phyloP scores from a whole-genome alignment of 2,797 vertebrate genomes.

The Aeoliscus strigatus region DNA sequence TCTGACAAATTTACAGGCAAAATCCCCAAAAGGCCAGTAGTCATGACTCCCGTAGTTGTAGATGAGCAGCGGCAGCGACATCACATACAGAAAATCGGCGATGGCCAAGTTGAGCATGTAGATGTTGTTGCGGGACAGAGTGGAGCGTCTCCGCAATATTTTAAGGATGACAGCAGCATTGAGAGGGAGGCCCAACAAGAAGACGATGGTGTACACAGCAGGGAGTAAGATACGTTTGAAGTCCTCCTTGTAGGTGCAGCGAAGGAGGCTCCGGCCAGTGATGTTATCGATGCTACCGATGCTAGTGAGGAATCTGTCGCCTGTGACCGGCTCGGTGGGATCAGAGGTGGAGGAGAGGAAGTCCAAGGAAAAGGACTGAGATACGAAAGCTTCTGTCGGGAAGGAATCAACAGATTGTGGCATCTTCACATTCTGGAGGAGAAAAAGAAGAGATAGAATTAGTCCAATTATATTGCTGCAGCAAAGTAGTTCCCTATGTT shows the following conservation, averaged over 20 bases:
- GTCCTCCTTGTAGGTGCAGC: slow-evolving; percentile 88
- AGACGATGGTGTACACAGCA: slow-evolving; percentile 82
- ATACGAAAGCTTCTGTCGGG: slow-evolving; percentile 26
- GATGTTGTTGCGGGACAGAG: slow-evolving; percentile 81
- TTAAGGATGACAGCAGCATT: slow-evolving; percentile 85
- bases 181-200: slow-evolving; percentile 82
- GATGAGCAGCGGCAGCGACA: slow-evolving; percentile 90
- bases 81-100: slow-evolving; percentile 90
- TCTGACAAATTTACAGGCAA: slow-evolving; percentile 84
- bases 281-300: slow-evolving; percentile 16
- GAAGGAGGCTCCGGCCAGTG: slow-evolving; percentile 29
- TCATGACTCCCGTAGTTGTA: slow-evolving; percentile 92
- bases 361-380: slow-evolving; percentile 15
- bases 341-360: slow-evolving; percentile 4
- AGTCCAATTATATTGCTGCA: too few relatives aligned
- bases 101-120: slow-evolving; percentile 91
- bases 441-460: too few relatives aligned
- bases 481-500: too few relatives aligned
- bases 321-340: slow-evolving; percentile 16
- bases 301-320: not conserved
- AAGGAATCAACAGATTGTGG: slow-evolving; percentile 28
- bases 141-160: slow-evolving; percentile 77
- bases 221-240: slow-evolving; percentile 92
- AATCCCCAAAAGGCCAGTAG: slow-evolving; percentile 95
- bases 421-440: slow-evolving; percentile 60